Base-by-base conservation (phyloP, 2,888 invertebrate species). In the Diachrysia chrysitis region DNA sequence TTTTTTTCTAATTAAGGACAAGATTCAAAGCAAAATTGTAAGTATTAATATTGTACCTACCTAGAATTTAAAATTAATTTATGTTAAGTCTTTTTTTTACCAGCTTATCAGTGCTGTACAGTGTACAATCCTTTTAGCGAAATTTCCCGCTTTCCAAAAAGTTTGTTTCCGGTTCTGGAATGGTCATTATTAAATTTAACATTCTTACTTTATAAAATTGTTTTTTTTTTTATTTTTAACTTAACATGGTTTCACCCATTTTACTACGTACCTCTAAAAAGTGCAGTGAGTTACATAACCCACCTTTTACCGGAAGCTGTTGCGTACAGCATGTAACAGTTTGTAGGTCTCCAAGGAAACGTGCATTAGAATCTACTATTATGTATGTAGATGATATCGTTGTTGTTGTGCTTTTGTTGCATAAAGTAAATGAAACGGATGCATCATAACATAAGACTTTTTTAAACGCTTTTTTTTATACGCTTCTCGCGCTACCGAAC, bases 301-400 rank as follows among this genome's bases (percentile, higher is more conserved):
- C 48, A 53, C 71, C 80, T 78, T 65, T 77, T 64, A 78, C 79
- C 75, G 79, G 78, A 79, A 71, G 60, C 66, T 25, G 46, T 32
- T 16, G n/a, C 46, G 42, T 63, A 65, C 58, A 62, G 61, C n/a
- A 32, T 63, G 66, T 74, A 71, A 65, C 16, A 35, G 29, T 57
- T 35, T 54, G 60, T 48, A 58, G 58, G 46, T 62, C 9, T 64
- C n/a, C 12, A 53, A 65, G 70, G 75, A 74, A 70, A 56, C 37
- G 55, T 48, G 32, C 46, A 19, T 51, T 51, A 51, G 19, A 42
- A n/a, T 42, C 42, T 42, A 21, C 21, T 21, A 51, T 51, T 51
- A 51, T 10, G 48, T 21, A 51, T 51, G 19, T 19, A 51, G 42
- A 16, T 42, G 59, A 19, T 72, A 67, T 58, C 32, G 21, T 25